Evolutionary conservation across 2,797 vertebrate species (phyloP), one percentile per base, ranked within the genome.

Genomic region (Luscinia megarhynchos): DNA sequence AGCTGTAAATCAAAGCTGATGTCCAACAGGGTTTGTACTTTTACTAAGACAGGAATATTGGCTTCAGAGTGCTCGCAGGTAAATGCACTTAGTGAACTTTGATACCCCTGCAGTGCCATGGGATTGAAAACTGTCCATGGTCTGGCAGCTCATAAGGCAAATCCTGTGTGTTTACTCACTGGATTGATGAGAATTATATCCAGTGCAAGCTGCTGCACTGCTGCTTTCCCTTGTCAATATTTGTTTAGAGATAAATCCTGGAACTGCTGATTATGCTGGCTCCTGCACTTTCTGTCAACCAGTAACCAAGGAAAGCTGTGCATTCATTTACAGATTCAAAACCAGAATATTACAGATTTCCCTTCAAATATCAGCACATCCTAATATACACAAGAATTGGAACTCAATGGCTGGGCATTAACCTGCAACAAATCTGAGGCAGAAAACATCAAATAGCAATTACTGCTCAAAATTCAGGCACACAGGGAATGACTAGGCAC

Each of bases 401-500:
- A 91, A 10, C 23, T 64, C 69, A 57, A 5, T 20, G 43, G 8
- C 41, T 58, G 20, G 15, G 26, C 26, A 53, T 40, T 77, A 66
- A 69, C 46, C 20, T 73, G 55, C 23, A 78, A 15, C 15, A 50
- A 36, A 36, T 32, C 53, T 36, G 29, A 81, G 76, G 27, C 0
- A 34, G 16, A 27, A 68, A 51, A 62, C 41, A 50, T 2, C 29
- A 57, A 51, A 40, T 38, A 30, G 15, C 24, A 59, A 34, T 34
- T 55, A 21, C 16, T 67, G 13, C 5, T 9, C 13, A 30, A 59
- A 81, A 84, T 62, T 45, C 34, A 50, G 73, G 18, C 20, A 21
- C 0, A 0, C 0, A 2, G 34, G 32, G n/a, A 54, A 15, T 23
- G 12, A 50, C 48, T 6, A 51, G 50, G 38, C 50, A 59, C 27